phyloP scores from a whole-genome alignment of 2,888 invertebrate species.

The Lypha dubia region DNA sequence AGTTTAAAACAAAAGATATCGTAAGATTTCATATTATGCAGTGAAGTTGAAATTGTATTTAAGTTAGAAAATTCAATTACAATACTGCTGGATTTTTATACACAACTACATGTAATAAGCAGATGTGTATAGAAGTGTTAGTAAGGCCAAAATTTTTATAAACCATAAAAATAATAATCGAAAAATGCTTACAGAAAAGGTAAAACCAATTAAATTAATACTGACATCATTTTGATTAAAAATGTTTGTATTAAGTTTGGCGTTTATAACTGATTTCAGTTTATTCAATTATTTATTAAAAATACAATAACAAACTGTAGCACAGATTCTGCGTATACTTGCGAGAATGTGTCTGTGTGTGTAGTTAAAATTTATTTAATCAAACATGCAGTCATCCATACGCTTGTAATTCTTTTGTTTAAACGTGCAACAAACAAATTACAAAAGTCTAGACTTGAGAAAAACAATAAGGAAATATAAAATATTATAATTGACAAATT shows the following conservation, averaged over 20 bases:
- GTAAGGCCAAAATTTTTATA: neutral
- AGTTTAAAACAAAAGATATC: too few species aligned
- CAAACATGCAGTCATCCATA: neutral
- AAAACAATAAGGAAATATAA: neutral
- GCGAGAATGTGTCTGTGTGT: slow-evolving; percentile 20
- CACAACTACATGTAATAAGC: neutral
- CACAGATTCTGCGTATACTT: neutral
- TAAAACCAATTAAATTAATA: slow-evolving; percentile 50
- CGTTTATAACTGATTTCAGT: slow-evolving; percentile 19
- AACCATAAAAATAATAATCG: neutral
- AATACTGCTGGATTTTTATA: neutral
- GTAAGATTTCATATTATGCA: too few species aligned
- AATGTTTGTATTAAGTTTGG: slow-evolving; percentile 33
- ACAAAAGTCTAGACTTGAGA: slow-evolving; percentile 25
- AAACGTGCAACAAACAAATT: slow-evolving; percentile 29
- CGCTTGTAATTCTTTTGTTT: neutral
- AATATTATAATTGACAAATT: neutral
- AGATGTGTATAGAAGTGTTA: too few species aligned
- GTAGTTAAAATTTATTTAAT: neutral
- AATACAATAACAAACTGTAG: slow-evolving; percentile 12
- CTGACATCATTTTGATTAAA: slow-evolving; percentile 38
- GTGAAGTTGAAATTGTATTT: neutral
- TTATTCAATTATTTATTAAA: neutral
- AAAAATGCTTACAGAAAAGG: slow-evolving; percentile 23
- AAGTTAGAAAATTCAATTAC: neutral